Evolutionary conservation across 2,888 invertebrate genomes (phyloP).

Genomic region (Papilio protenor): DNA sequence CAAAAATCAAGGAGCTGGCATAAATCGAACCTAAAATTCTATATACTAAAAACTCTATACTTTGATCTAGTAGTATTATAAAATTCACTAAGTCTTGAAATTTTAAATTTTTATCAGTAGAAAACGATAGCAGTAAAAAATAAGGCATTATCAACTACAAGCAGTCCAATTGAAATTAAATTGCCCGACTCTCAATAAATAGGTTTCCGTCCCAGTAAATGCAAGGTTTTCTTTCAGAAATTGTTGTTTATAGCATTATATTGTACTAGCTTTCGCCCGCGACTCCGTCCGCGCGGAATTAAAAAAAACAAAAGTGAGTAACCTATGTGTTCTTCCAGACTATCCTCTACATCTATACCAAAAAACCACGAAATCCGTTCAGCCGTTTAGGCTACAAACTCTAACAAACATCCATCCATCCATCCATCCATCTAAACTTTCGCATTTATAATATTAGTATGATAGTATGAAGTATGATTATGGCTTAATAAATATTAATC

Average conservation of each 20-base stretch:
- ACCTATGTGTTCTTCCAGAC: too few relatives aligned
- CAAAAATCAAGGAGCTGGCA: neutral
- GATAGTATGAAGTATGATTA: too few relatives aligned
- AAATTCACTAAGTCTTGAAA: neutral
- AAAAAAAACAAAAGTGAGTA: too few relatives aligned
- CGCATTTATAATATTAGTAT: too few relatives aligned
- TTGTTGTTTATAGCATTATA: neutral
- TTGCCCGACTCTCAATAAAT: slow-evolving; percentile 11
- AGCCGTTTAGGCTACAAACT: too few relatives aligned
- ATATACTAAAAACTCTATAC: neutral
- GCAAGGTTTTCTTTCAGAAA: neutral
- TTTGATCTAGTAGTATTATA: neutral
- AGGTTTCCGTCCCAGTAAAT: neutral
- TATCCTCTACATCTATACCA: too few relatives aligned
- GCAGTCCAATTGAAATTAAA: slow-evolving; percentile 8
- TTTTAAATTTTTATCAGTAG: neutral
- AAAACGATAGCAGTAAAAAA: neutral
- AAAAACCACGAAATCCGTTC: too few relatives aligned
- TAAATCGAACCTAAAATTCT: neutral
- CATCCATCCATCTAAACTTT: too few relatives aligned
- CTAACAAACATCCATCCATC: too few relatives aligned
- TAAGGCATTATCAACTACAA: slow-evolving; percentile 5
- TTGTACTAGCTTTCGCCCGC: too few relatives aligned
- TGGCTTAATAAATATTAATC: neutral
- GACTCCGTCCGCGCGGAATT: too few relatives aligned